These are phyloP conservation scores for Sinonovacula constricta DNA, from an alignment of 1,140 invertebrate genomes.

Conservation along the genomic window DNA sequence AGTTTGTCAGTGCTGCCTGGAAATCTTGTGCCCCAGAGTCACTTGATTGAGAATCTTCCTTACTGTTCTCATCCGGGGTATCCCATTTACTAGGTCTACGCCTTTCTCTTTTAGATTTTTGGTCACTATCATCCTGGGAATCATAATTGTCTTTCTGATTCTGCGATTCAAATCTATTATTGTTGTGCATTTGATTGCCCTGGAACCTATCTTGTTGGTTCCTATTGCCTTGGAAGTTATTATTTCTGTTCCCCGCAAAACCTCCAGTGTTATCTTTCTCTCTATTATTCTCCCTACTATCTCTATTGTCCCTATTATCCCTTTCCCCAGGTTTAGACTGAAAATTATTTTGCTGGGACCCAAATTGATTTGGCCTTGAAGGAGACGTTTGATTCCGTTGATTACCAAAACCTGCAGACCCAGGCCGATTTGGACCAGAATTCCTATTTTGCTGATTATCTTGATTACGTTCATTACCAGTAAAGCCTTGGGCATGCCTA, in stretches of 20 bases:
- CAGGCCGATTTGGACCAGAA: slow-evolving; percentile 23
- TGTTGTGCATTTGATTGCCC: slow-evolving; percentile 39
- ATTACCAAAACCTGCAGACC: slow-evolving; percentile 36
- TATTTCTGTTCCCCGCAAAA: slow-evolving; percentile 23
- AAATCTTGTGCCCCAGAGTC: slow-evolving; percentile 47
- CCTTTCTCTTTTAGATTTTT: slow-evolving; percentile 58
- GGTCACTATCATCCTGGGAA: slow-evolving; percentile 22
- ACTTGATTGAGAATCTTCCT: slow-evolving; percentile 34
- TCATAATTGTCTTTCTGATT: slow-evolving; percentile 42
- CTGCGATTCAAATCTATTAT: not conserved
- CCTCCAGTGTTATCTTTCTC: slow-evolving; percentile 10
- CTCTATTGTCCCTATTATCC: not conserved
- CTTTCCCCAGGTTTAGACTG: slow-evolving; percentile 3
- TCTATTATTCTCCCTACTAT: slow-evolving; percentile 12
- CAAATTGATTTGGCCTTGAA: slow-evolving; percentile 41
- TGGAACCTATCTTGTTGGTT: not conserved
- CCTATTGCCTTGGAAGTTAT: slow-evolving; percentile 22
- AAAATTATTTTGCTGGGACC: slow-evolving; percentile 22
- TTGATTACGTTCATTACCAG: slow-evolving; percentile 4
- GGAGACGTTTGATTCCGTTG: slow-evolving; percentile 28
- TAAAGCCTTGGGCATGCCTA: slow-evolving; percentile 12
- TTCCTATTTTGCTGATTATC: slow-evolving; percentile 40
- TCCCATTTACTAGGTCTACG: slow-evolving; percentile 65
- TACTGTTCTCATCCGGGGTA: slow-evolving; percentile 44
- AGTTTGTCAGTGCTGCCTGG: slow-evolving; percentile 43